Evolutionary conservation across 2,888 invertebrate genomes (phyloP).

Genomic region (Trachelus tabidus): DNA sequence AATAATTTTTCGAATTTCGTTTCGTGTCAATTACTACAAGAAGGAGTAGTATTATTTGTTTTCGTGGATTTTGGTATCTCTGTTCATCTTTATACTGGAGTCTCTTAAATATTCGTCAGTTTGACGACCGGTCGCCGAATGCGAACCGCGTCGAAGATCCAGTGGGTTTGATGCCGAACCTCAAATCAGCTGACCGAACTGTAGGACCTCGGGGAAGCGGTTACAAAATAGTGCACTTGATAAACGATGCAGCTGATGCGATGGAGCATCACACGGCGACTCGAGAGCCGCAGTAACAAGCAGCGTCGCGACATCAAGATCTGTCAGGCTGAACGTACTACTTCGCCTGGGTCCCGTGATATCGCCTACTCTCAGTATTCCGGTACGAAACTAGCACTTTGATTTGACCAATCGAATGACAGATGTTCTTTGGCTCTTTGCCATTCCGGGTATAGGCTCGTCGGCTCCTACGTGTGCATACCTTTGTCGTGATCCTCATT

Average conservation of each 20-base stretch:
- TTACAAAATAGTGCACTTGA: neutral
- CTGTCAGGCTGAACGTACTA: constrained; percentile 33
- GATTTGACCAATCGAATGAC: neutral
- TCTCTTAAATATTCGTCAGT: neutral
- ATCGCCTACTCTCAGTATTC: constrained; percentile 38
- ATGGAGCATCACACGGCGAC: constrained; percentile 60
- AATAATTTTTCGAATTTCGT: neutral
- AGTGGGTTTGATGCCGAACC: neutral
- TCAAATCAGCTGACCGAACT: neutral
- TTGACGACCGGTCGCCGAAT: neutral
- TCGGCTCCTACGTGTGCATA: neutral
- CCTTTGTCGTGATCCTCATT: neutral
- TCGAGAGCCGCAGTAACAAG: constrained; percentile 50
- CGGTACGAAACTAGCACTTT: constrained; percentile 32
- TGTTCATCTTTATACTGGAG: neutral
- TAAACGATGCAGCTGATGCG: constrained; percentile 57
- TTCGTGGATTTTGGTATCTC: neutral
- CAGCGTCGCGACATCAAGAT: constrained; percentile 43
- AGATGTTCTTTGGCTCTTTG: neutral
- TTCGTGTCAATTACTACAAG: neutral
- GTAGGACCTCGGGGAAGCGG: neutral
- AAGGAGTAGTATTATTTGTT: neutral
- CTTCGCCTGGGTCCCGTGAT: constrained; percentile 24
- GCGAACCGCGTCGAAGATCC: neutral
- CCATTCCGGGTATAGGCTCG: neutral